Evolutionary conservation across 2,888 invertebrate genomes (phyloP), one percentile per base, ranked within the genome.

Genomic region (Polymixis flavicincta): DNA sequence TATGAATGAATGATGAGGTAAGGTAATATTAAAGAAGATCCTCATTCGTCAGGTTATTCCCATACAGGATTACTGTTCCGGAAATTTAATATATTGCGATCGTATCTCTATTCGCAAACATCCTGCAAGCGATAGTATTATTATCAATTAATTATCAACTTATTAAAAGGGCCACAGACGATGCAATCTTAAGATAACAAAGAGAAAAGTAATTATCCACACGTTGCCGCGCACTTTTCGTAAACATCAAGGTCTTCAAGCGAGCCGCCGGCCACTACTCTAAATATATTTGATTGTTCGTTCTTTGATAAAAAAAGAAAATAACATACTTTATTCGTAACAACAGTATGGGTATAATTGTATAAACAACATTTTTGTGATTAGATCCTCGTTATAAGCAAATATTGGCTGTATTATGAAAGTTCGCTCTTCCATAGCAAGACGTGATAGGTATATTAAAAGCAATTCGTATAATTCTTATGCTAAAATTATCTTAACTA

Each of bases 181-280:
- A 71, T 79, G 28, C n/a, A 60, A 61, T 50, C 4, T 4, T 9
- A n/a, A 50, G 71, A 71, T 78, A 78, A 22, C 1, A 54, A 60
- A 54, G 13, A n/a, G 7, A n/a, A 63, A 76, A 67, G 48, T 28
- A 14, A 54, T 54, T 17, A 74, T 7, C n/a, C 11, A 50, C 28
- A 25, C 25, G 13, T 37, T 48, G 11, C 8, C 11, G 2, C 22
- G 14, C 45, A 25, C n/a, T 32, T 54, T 54, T 74, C 32, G 25
- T 73, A 61, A 74, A 61, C 54, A 74, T 22, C 11, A 11, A 25
- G 52, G n/a, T 72, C 17, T 8, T 28, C 52, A 37, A 37, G 8
- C 42, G 13, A n/a, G n/a, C n/a, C n/a, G n/a, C n/a, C n/a, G 52
- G n/a, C 9, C 19, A 45, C 19, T 28, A 22, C 13, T 25, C 19